Conservation (phyloP, 2,888 invertebrate species). For the Petrolisthes cinctipes region DNA sequence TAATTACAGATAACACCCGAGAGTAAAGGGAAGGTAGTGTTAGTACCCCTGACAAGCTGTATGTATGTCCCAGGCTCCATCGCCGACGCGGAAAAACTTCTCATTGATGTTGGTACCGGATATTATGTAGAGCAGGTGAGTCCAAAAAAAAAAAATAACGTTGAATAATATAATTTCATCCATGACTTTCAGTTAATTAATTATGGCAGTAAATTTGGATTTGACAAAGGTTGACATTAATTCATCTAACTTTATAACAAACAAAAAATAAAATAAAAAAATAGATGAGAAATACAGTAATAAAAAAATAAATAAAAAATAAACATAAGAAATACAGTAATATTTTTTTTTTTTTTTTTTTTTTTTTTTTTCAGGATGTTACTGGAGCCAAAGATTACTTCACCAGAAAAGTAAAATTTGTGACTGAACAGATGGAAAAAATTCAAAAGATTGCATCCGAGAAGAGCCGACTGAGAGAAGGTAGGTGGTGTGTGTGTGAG, state of each 20-base stretch:
- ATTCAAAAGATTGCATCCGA: slow-evolving; percentile 85
- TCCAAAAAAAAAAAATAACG: slow-evolving; percentile 68
- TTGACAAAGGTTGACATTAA: too few relatives aligned
- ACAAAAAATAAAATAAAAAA: not conserved
- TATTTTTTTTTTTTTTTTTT: too few relatives aligned
- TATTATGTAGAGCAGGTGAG: slow-evolving; percentile 93
- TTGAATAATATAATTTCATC: too few relatives aligned
- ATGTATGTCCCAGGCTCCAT: slow-evolving; percentile 96
- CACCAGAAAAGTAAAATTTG: slow-evolving; percentile 85
- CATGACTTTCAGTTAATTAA: too few relatives aligned
- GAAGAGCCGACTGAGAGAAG: slow-evolving; percentile 72
- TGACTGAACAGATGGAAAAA: slow-evolving; percentile 95
- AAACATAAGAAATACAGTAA: too few relatives aligned
- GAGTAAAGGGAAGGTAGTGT: slow-evolving; percentile 83
- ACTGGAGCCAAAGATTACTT: slow-evolving; percentile 91
- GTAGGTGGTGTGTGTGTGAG: slow-evolving; percentile 31
- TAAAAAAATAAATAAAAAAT: too few relatives aligned
- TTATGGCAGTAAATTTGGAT: too few relatives aligned
- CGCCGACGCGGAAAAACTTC: slow-evolving; percentile 85
- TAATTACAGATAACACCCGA: slow-evolving; percentile 77
- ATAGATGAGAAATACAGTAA: too few relatives aligned
- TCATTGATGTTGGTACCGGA: slow-evolving; percentile 96
- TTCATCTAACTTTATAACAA: not conserved
- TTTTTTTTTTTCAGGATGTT: slow-evolving; percentile 75
- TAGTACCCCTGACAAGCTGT: slow-evolving; percentile 95